Conservation (phyloP, 2,888 invertebrate genomes). For the Sinhomidia bicolor region DNA sequence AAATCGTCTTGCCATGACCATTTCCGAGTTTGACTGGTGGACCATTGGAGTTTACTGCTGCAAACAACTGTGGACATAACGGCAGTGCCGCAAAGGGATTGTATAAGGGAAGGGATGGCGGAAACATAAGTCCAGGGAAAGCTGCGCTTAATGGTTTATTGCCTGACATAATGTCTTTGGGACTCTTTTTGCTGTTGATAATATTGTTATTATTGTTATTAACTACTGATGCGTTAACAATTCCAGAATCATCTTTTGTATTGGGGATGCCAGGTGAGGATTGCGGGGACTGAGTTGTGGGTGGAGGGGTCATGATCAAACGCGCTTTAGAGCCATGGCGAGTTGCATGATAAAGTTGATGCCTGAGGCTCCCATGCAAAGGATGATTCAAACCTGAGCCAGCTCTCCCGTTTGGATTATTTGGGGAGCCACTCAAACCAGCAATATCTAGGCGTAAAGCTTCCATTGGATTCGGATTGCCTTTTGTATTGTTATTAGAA, state of each 20-base stretch:
- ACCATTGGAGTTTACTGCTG: constrained; percentile 69
- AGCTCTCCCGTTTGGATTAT: constrained; percentile 36
- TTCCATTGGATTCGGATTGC: constrained; percentile 75
- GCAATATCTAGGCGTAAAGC: constrained; percentile 73
- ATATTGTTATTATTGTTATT: constrained; percentile 53
- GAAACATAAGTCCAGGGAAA: constrained; percentile 78
- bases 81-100: constrained; percentile 79
- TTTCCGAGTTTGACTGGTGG: constrained; percentile 48
- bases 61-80: constrained; percentile 78
- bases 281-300: constrained; percentile 68
- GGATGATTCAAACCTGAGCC: constrained; percentile 38
- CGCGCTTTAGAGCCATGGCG: constrained; percentile 52
- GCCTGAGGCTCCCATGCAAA: constrained; percentile 48
- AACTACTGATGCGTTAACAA: constrained; percentile 2
- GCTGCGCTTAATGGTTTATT: constrained; percentile 66
- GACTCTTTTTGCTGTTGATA: constrained; percentile 43
- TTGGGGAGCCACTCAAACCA: constrained; percentile 67
- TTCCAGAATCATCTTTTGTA: constrained; percentile 57
- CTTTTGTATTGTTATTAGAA: constrained; percentile 64
- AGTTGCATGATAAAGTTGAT: constrained; percentile 66
- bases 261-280: constrained; percentile 74
- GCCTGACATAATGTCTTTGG: constrained; percentile 49
- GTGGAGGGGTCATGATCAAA: constrained; percentile 60
- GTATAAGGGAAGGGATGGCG: constrained; percentile 78
- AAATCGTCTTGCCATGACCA: constrained; percentile 86